Evolutionary conservation across 1,140 invertebrate genomes (phyloP), one percentile per base, ranked within the genome.

Genomic region (Drosophila sproati): DNA sequence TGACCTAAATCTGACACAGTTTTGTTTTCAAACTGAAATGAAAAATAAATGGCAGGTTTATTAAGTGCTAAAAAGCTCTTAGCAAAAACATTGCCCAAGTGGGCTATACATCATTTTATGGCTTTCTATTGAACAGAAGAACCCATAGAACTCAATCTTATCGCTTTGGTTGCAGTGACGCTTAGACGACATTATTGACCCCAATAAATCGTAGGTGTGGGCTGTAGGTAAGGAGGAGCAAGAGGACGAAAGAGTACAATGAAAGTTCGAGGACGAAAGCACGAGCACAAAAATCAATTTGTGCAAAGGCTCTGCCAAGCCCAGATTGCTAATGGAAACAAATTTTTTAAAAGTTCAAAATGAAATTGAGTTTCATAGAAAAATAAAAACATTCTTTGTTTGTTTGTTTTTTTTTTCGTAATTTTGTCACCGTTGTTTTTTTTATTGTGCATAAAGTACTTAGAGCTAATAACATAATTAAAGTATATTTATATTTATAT

Each of bases 341-440:
- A 2, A 10, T 47, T 41, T 10, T 2, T 12, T 60, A 20, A 20
- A 20, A 20, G 20, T 20, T 20, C 34, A 1, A 3, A 10, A 5
- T 2, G 7, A 39, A 66, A n/a, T 32, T 31, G 20, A 20, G 20
- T 20, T 20, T 20, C 20, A 20, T 35, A 54, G 6, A 3, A 50
- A 56, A 73, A 54, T 20, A 20, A 20, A 70, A 51, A 41, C 20
- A 68, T 5, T 32, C 29, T 31, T 7, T 10, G 12, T 6, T 62
- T 52, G 3, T 7, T 50, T 39, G 12, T 37, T 59, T 78, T 91
- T 91, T 90, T 91, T 91, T 91, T 90, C 60, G 81, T 88, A 91
- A 91, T 91, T 91, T 91, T 91, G 91, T 91, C 91, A 91, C 91
- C 91, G 91, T 91, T 91, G 77, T 91, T 91, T 91, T 91, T 81